Percentiles rank a stretch among this genome's conserved stretches.
Conservation (phyloP, 2,797 vertebrate genomes). For the Trematomus bernacchii region DNA sequence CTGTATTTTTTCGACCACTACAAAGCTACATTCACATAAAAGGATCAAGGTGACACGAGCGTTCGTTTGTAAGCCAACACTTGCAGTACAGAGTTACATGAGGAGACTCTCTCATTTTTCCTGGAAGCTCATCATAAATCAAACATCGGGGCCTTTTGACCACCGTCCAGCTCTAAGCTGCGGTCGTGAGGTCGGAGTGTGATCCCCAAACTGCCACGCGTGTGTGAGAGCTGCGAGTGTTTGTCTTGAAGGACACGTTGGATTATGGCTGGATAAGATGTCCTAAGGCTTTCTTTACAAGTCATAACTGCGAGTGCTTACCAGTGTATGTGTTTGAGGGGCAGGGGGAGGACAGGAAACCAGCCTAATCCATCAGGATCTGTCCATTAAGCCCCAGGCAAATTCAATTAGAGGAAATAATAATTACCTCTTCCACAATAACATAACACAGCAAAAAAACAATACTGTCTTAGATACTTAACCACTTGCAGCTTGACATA, state of each 20-base stretch:
- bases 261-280: conserved; percentile 51
- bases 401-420: conserved; percentile 79
- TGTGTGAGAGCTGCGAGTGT: conserved; percentile 40
- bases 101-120: conserved; percentile 18
- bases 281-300: conserved; percentile 57
- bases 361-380: conserved; percentile 75
- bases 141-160: conserved; percentile 35
- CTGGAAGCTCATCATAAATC: conserved; percentile 52
- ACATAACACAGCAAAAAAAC: conserved; percentile 50
- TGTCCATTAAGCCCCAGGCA: conserved; percentile 76
- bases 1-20: conserved; percentile 6
- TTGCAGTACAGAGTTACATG: conserved; percentile 30
- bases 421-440: conserved; percentile 63
- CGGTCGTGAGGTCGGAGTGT: conserved; percentile 13
- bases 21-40: background rate
- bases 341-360: conserved; percentile 68
- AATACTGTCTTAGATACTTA: conserved; percentile 31
- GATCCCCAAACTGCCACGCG: conserved; percentile 33
- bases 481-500: conserved; percentile 43
- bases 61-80: conserved; percentile 41
- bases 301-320: conserved; percentile 43
- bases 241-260: conserved; percentile 48
- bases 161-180: conserved; percentile 8
- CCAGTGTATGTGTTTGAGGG: conserved; percentile 33
- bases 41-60: background rate